Evolutionary conservation across 2,888 invertebrate genomes (phyloP), one percentile per base, ranked within the genome.

Genomic region (Phymatocera aterrima): DNA sequence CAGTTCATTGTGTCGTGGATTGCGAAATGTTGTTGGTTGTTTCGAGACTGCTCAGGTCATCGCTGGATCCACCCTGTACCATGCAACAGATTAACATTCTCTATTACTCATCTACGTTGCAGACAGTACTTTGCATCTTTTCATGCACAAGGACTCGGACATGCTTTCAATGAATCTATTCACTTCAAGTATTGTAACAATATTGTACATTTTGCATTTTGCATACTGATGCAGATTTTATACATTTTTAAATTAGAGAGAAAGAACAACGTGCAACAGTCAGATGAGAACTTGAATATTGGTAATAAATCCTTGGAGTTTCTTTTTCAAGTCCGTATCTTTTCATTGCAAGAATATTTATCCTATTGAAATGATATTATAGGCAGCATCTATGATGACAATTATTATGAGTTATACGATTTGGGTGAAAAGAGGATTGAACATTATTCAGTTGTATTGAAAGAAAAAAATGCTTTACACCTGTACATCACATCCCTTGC

Each of bases 71-170:
- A 84, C 83, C 88, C 90, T 90, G 89, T 86, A 84, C 86, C 87
- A 88, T 87, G 87, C 88, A 90, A 90, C 85, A 90, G 85, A 90
- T 86, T 81, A 87, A 87, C 78, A 82, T 78, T 80, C 80, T 68
- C 51, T 43, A 78, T 78, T 78, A 78, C 70, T 78, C 74, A 31
- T 60, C 78, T 75, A 40, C 54, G 18, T 57, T n/a, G 34, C 48
- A 34, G 18, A 31, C 18, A 51, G 51, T 72, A 18, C 21, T 34
- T 43, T 57, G 2, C 5, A 1, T 60, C 21, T 12, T 40, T 24
- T 24, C 68, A 68, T 68, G 68, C 68, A 4, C 24, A 1, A 15
- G 3, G n/a, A 24, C 24, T 18, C 28, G 0, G 15, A 43, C 68
- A 28, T 28, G 46, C 43, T 28, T 15, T 24, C n/a, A n/a, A 65